Percentiles rank a stretch among this genome's conserved stretches.
These are phyloP conservation scores for Coelinius sp. DNA, from an alignment of 2,888 invertebrate species.

Conservation along the genomic window DNA sequence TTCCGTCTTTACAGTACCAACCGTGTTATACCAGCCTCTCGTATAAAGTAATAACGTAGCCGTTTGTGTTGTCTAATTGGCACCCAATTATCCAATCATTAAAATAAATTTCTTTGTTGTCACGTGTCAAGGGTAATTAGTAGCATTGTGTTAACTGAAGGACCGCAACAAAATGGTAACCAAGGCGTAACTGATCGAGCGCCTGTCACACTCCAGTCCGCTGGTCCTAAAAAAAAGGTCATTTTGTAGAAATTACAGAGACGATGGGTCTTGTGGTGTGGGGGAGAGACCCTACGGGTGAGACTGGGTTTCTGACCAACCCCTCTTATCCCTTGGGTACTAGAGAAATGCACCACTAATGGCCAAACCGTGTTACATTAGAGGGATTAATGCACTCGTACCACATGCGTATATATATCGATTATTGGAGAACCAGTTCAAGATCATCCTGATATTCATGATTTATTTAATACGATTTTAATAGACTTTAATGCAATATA, in stretches of 20 bases:
- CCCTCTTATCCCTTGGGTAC: conserved; percentile 54
- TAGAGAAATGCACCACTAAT: conserved; percentile 64
- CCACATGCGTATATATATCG: conserved; percentile 43
- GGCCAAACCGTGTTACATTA: conserved; percentile 65
- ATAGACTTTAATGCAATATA: conserved; percentile 14
- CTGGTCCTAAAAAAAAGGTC: conserved; percentile 44
- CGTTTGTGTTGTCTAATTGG: conserved; percentile 39
- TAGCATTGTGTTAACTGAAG: neutral
- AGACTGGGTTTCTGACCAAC: conserved; percentile 30
- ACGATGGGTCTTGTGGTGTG: conserved; percentile 6
- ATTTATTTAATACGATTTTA: conserved; percentile 6
- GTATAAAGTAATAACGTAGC: neutral
- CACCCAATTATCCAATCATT: conserved; percentile 44
- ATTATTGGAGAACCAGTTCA: conserved; percentile 26
- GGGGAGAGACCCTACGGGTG: conserved; percentile 14
- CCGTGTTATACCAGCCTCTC: conserved; percentile 29
- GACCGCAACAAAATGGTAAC: neutral
- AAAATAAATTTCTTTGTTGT: conserved; percentile 31
- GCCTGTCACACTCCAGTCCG: neutral
- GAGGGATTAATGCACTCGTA: conserved; percentile 60
- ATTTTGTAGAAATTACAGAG: conserved; percentile 61
- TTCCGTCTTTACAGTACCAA: conserved; percentile 4
- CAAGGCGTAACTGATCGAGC: neutral
- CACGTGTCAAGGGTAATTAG: conserved; percentile 25
- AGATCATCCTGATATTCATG: conserved; percentile 22